These are phyloP conservation scores for Caligus rogercresseyi DNA, from an alignment of 1,140 invertebrate species.

Conservation along the genomic window DNA sequence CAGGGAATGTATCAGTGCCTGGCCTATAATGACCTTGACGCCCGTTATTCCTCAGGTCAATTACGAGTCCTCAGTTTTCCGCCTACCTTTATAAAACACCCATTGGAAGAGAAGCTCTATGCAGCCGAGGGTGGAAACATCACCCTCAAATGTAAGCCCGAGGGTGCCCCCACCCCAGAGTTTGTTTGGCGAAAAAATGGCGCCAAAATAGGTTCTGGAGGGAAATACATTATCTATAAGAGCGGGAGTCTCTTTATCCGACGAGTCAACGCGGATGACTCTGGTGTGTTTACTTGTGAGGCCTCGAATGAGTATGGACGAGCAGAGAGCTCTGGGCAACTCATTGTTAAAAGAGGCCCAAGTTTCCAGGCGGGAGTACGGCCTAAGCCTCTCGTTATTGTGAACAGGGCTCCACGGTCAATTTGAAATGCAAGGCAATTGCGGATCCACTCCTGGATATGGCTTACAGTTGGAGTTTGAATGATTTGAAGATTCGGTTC, in stretches of 20 bases:
- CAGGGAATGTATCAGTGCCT: conserved; percentile 90
- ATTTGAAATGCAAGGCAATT: conserved; percentile 56
- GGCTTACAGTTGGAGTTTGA: conserved; percentile 75
- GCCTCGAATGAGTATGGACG: conserved; percentile 64
- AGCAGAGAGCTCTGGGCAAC: conserved; percentile 54
- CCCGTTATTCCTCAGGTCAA: conserved; percentile 68
- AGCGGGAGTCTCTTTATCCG: conserved; percentile 69
- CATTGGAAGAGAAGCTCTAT: conserved; percentile 68
- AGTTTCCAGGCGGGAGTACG: conserved; percentile 40
- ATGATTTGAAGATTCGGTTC: conserved; percentile 53
- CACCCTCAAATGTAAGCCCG: conserved; percentile 76
- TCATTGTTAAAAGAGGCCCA: conserved; percentile 43
- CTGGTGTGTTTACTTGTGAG: conserved; percentile 68
- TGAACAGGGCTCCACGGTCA: conserved; percentile 45
- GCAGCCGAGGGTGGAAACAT: conserved; percentile 76
- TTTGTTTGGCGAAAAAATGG: conserved; percentile 84
- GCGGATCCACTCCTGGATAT: conserved; percentile 64
- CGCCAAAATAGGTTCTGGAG: conserved; percentile 51
- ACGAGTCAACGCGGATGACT: conserved; percentile 65
- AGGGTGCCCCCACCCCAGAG: conserved; percentile 73
- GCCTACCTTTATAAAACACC: conserved; percentile 75
- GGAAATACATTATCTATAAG: conserved; percentile 53
- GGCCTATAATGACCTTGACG: conserved; percentile 70
- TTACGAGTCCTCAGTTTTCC: conserved; percentile 64
- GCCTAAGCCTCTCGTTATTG: conserved; percentile 44